Evolutionary conservation across 2,113 vertebrate genomes (phyloP), one percentile per base, ranked within the genome.

Genomic region (Turdus rufiventris): DNA sequence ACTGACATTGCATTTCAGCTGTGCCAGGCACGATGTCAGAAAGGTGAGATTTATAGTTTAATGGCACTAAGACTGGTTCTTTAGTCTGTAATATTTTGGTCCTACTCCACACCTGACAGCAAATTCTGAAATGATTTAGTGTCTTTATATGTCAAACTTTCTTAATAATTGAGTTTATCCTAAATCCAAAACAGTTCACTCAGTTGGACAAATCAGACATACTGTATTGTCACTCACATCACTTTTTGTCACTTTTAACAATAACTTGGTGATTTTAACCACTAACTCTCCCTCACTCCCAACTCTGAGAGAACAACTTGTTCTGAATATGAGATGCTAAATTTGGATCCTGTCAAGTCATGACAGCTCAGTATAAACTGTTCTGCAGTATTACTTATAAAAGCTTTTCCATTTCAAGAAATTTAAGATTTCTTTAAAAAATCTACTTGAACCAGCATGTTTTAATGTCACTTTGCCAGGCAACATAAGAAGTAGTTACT

Each of bases 341-440:
- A 97, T 97, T 94, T 89, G 85, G 80, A 94, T 96, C 89, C 92
- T 97, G 95, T 98, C 96, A 96, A 95, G 85, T 96, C 90, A 83
- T 95, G 97, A 96, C 95, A 97, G 93, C 93, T 97, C 92, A 89
- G 96, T 87, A 90, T 96, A 97, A 97, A 88, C 77, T 80, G 77
- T 94, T 96, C 93, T 93, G 56, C 53, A 75, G 43, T 73, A 93
- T 94, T 95, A 94, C 81, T 94, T 95, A 38, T 90, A 94, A 98
- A 98, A 97, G 89, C 92, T 96, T 97, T 97, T 96, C 81, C 84
- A 38, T 92, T 97, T 78, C 78, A 96, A 97, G 57, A 83, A 95
- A 93, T 93, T 62, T 94, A 85, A 92, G 93, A 86, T 96, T 95
- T 96, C 53, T 88, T 96, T 77, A 18, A 76, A 82, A 84, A 96